Evolutionary conservation across 2,113 vertebrate genomes (phyloP), one percentile per base, ranked within the genome.

Genomic region (Apteryx owenii): DNA sequence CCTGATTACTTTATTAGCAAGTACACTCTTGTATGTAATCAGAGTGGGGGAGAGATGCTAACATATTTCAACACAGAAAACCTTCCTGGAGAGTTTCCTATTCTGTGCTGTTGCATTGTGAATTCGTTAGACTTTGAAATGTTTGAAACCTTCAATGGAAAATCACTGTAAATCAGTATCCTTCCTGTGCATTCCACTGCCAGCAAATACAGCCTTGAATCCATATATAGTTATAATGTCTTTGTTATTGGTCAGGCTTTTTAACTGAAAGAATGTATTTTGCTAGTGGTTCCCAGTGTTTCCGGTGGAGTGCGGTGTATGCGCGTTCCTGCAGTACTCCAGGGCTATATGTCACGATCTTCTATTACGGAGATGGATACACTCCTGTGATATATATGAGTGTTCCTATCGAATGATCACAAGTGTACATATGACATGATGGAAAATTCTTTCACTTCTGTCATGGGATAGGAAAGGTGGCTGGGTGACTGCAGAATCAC

Each of bases 331-430:
- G 85, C 90, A 93, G 92, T 88, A 94, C 93, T 81, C 81, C 71
- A 83, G 92, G 88, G 93, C 54, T 94, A 29, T 31, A 95, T 88
- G 93, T 96, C 95, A 38, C 71, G 93, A 96, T 90, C 89, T 22
- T 28, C 87, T 96, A 64, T n/a, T 93, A 72, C 1, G 25, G 81
- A 81, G 81, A 21, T 60, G 73, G 88, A 84, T 84, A 78, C 51
- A 50, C 46, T 75, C 60, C 85, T 88, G 85, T 87, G 92, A 71
- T 56, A 17, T 1, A 70, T 58, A 25, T 7, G 36, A 94, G 40
- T 15, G 44, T 33, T 94, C 82, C 75, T 68, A 58, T 38, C 20
- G 8, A 9, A 62, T 25, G 60, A 80, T 62, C 75, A 38, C n/a
- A 80, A 44, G 29, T 36, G 51, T 50, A 73, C 15, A 36, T 4